Conservation (phyloP, 2,888 invertebrate species). For the Bedellia somnulentella region DNA sequence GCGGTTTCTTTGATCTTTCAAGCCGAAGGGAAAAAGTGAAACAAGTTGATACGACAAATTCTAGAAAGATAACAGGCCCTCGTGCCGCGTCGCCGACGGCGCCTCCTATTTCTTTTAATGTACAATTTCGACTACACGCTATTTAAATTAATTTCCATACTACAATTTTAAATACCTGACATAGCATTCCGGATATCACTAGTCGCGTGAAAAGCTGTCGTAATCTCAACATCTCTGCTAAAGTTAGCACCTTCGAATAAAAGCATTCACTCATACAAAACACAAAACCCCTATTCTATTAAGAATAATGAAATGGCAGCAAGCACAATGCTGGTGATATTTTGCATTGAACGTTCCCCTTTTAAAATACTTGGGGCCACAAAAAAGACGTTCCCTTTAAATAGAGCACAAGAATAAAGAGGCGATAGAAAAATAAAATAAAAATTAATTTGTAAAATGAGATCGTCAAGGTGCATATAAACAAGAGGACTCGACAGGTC, state of each 20-base stretch:
- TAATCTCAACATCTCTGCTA: conserved; percentile 25
- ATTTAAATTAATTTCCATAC: no score
- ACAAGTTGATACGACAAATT: conserved; percentile 32
- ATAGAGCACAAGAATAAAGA: no score
- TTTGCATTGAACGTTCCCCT: conserved; percentile 43
- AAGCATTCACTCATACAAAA: conserved; percentile 38
- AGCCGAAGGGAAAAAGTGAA: conserved; percentile 20
- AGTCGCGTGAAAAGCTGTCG: conserved; percentile 24
- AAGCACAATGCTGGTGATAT: conserved; percentile 47
- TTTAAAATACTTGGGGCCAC: conserved; percentile 40
- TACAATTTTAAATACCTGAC: no score
- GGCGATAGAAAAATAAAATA: no score
- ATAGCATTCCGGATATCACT: conserved; percentile 15
- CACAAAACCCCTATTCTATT: conserved; percentile 42
- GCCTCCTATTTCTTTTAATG: no score
- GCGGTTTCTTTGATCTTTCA: conserved; percentile 30
- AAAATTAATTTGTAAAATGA: no score
- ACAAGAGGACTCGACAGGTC: conserved; percentile 43
- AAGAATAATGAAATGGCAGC: conserved; percentile 43
- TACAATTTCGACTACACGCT: no score
- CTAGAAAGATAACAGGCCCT: conserved; percentile 40
- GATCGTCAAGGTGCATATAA: no score
- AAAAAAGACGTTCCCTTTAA: no score
- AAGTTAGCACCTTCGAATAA: conserved; percentile 49
- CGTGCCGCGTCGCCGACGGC: no score